These are phyloP conservation scores for Chlamydotis undulata DNA, from an alignment of 2,113 vertebrate species.

Conservation along the genomic window DNA sequence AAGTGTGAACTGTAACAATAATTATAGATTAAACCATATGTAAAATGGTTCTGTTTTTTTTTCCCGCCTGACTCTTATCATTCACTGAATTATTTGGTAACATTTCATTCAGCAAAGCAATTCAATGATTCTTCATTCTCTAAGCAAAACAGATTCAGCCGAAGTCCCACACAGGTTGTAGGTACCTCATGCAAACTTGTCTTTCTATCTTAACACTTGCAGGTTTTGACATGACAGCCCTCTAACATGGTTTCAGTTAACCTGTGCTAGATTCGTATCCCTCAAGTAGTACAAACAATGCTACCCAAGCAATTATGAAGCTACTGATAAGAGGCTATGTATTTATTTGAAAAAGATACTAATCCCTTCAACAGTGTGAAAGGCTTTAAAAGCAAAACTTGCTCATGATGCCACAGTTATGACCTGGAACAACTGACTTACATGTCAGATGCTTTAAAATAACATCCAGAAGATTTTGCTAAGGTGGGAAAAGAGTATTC, in stretches of 20 bases:
- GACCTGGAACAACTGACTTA: not conserved
- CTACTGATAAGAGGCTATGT: not conserved
- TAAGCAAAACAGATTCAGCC: not conserved
- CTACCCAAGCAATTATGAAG: not conserved
- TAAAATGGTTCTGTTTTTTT: not conserved
- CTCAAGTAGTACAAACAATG: not conserved
- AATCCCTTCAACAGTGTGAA: not conserved
- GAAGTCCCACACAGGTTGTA: not conserved
- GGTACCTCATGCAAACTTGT: not conserved
- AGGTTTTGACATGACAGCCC: not conserved
- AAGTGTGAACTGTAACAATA: not conserved
- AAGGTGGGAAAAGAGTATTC: not conserved
- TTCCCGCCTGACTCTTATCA: not conserved
- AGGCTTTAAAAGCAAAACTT: not conserved
- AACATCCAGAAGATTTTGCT: not conserved
- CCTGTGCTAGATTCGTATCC: not conserved
- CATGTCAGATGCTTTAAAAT: not conserved
- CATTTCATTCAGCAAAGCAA: not conserved
- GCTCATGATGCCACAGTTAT: not conserved
- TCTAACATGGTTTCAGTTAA: not conserved
- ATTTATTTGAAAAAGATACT: not conserved
- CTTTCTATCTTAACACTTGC: not conserved
- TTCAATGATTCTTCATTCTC: not conserved
- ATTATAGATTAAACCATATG: not conserved
- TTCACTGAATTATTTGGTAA: not conserved